Conservation (phyloP, 2,888 invertebrate genomes). For the Autographa pulchrina region DNA sequence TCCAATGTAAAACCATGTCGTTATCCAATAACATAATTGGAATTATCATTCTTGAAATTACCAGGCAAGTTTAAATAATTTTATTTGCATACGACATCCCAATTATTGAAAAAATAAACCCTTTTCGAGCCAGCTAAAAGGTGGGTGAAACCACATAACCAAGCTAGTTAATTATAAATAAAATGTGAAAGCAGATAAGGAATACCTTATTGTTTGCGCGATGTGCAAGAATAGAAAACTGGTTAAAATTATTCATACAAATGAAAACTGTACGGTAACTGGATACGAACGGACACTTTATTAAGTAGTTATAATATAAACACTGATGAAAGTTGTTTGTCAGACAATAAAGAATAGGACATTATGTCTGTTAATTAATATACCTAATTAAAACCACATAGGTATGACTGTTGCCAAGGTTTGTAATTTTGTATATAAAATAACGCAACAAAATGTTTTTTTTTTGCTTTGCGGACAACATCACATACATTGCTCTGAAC, state of each 20-base stretch:
- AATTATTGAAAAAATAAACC: not conserved
- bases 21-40: too few species aligned
- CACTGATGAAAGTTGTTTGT: conserved; percentile 32
- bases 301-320: conserved; percentile 20
- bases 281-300: conserved; percentile 28
- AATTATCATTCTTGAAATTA: too few species aligned
- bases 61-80: too few species aligned
- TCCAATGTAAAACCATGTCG: too few species aligned
- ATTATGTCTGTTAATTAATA: not conserved
- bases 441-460: too few species aligned
- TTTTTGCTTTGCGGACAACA: too few species aligned
- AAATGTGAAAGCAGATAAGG: conserved; percentile 38
- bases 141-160: not conserved
- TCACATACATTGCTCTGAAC: too few species aligned
- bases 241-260: conserved; percentile 45
- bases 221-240: conserved; percentile 26
- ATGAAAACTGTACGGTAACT: conserved; percentile 43
- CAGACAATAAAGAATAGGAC: not conserved
- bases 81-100: not conserved
- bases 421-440: too few species aligned
- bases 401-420: not conserved
- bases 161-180: conserved; percentile 40
- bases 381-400: not conserved
- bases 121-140: not conserved
- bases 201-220: conserved; percentile 29